phyloP scores from a whole-genome alignment of 2,113 vertebrate species.

The Rhadina sibilatrix region DNA sequence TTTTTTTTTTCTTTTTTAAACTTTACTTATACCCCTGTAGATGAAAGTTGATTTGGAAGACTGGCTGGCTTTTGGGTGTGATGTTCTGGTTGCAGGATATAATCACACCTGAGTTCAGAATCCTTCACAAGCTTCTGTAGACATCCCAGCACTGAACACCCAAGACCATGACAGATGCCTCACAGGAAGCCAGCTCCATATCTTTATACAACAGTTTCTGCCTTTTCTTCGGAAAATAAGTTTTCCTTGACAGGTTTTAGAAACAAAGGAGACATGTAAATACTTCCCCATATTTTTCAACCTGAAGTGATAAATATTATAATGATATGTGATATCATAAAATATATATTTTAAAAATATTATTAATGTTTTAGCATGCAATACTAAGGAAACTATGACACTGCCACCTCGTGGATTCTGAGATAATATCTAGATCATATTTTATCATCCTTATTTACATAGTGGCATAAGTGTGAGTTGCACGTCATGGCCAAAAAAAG shows the following conservation, averaged over 20 bases:
- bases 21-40: neutral
- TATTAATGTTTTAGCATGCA: constrained; percentile 23
- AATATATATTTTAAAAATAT: neutral
- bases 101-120: neutral
- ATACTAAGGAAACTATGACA: constrained; percentile 55
- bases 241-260: neutral
- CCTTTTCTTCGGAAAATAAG: neutral
- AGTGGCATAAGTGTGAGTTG: neutral
- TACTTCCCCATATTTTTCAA: constrained; percentile 20
- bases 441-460: neutral
- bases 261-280: neutral
- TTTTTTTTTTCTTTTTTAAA: neutral
- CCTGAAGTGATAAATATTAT: constrained; percentile 41
- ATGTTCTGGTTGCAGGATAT: neutral
- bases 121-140: neutral
- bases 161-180: neutral
- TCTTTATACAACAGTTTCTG: neutral
- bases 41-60: neutral
- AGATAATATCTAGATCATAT: constrained; percentile 47
- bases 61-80: neutral
- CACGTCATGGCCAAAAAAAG: neutral
- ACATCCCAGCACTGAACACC: neutral
- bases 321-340: neutral
- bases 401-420: constrained; percentile 71
- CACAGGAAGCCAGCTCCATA: neutral